Evolutionary conservation across 2,797 vertebrate genomes (phyloP), one percentile per base, ranked within the genome.

Genomic region (Poecile montanus): DNA sequence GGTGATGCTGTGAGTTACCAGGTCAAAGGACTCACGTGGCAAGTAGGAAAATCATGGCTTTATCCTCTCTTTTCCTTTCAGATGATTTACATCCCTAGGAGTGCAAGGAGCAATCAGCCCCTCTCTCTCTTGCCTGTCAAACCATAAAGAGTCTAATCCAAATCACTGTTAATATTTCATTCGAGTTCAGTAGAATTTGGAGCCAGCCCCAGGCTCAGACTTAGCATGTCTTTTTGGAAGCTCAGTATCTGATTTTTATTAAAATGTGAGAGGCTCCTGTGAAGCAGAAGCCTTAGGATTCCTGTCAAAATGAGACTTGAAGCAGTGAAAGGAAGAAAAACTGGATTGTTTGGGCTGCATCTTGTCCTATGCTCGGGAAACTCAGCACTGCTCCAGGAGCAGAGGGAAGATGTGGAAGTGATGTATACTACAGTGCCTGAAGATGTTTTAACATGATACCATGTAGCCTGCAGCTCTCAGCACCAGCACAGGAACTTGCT

Each of bases 211-310:
- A 86, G 95, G 93, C 95, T 95, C 93, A 91, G 80, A 91, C 71
- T 96, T 90, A 94, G 80, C 51, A 60, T 73, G 83, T 82, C 86
- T 94, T 94, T 91, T 84, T 88, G 71, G 85, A 94, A 91, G 84
- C 93, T 88, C 60, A 57, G 83, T 88, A 93, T 93, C 93, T 95
- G 88, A 95, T 95, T 93, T 90, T 94, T 94, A 95, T 94, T 95
- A 95, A 95, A 85, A 95, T 93, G 88, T 85, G 91, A 94, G 91
- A 82, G 72, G 60, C 65, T 95, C 72, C 91, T 71, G 89, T 88
- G 91, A 93, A 95, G 96, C 85, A 93, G 87, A 88, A 93, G 82
- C 89, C 53, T 91, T 74, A 93, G 38, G 38, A 77, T 89, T 82
- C 72, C 85, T 80, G 72, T 63, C 0, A 0, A 95, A 95, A 87